Percentiles rank a stretch among this genome's conserved stretches.
phyloP scores from a whole-genome alignment of 2,797 vertebrate genomes.

The Hydrolagus colliei region DNA sequence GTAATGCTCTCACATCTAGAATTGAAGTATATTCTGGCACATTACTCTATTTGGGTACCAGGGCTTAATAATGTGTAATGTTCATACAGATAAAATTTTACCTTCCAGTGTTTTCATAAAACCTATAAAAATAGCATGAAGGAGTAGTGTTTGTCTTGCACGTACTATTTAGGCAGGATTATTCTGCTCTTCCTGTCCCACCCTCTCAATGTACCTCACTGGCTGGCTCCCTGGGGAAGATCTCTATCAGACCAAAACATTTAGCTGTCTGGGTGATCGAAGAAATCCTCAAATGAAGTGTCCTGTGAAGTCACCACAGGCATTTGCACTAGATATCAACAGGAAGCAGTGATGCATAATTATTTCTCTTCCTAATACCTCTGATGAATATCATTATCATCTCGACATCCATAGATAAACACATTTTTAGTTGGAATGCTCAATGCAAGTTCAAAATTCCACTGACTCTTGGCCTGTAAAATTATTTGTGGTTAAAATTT shows the following conservation, averaged over 20 bases:
- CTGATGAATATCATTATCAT: neutral
- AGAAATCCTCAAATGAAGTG: neutral
- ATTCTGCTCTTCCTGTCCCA: neutral
- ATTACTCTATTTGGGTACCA: neutral
- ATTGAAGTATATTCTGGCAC: neutral
- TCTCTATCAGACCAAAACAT: conserved; percentile 5
- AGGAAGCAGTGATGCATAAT: neutral
- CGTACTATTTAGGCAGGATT: neutral
- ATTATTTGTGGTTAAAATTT: too few species aligned
- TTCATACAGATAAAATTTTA: neutral
- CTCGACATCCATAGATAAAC: neutral
- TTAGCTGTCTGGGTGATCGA: neutral
- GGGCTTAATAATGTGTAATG: neutral
- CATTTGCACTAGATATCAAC: neutral
- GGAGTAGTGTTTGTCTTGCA: neutral
- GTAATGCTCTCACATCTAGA: neutral
- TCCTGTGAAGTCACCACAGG: conserved; percentile 3
- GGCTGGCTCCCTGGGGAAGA: neutral
- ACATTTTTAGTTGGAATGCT: too few species aligned
- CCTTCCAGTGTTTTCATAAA: neutral
- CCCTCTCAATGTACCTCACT: too few species aligned
- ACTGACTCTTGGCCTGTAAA: too few species aligned
- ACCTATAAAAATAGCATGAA: neutral
- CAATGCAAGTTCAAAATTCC: too few species aligned
- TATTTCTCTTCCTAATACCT: neutral